Percentiles rank a stretch among this genome's conserved stretches.
Conservation (phyloP, 2,888 invertebrate genomes). For the Pachymerium ferrugineum region DNA sequence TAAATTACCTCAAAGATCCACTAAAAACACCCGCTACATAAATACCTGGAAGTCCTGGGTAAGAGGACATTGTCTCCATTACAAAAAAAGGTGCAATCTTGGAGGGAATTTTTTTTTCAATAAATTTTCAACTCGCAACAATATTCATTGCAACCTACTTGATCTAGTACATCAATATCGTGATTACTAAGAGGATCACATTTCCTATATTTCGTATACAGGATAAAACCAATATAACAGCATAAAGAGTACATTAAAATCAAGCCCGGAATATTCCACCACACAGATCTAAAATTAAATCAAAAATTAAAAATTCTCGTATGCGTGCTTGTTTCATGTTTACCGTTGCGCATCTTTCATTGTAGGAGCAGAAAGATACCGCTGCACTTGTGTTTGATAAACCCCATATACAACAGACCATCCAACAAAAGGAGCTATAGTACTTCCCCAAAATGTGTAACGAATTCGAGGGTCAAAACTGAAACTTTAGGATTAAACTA, state of each 20-base stretch:
- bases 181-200: conserved; percentile 11
- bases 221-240: conserved; percentile 25
- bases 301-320: background rate
- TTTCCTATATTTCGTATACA: background rate
- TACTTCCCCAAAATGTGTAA: conserved; percentile 27
- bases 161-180: conserved; percentile 19
- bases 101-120: no score
- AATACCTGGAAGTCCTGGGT: conserved; percentile 27
- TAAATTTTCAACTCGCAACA: background rate
- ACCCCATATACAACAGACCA: conserved; percentile 20
- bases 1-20: conserved; percentile 28
- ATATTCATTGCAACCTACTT: background rate
- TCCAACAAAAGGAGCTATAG: background rate
- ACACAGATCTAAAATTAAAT: background rate
- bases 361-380: conserved; percentile 27
- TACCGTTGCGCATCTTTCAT: conserved; percentile 28
- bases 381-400: conserved; percentile 30
- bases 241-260: conserved; percentile 22
- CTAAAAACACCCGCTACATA: conserved; percentile 32
- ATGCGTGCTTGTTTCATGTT: background rate
- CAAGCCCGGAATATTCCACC: conserved; percentile 27
- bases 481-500: background rate
- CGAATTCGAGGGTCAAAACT: conserved; percentile 28
- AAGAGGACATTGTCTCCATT: conserved; percentile 19
- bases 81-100: conserved; percentile 31